phyloP scores from a whole-genome alignment of 2,888 invertebrate species.

The Polia nebulosa region DNA sequence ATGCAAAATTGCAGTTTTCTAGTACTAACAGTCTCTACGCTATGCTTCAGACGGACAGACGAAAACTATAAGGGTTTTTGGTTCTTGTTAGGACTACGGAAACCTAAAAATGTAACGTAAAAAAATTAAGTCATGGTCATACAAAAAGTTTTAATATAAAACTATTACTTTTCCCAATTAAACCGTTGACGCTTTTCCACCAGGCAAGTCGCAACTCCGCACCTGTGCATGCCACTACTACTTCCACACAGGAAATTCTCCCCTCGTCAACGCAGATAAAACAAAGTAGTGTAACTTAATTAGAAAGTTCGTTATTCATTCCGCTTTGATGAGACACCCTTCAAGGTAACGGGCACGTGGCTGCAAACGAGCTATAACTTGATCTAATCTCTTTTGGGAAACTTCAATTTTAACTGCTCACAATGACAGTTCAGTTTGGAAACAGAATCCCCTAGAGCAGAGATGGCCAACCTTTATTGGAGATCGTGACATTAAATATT shows the following conservation, averaged over 20 bases:
- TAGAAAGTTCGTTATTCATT: slow-evolving; percentile 62
- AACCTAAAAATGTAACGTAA: not conserved
- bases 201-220: slow-evolving; percentile 33
- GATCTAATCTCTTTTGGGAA: slow-evolving; percentile 63
- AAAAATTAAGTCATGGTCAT: not conserved
- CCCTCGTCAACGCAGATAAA: slow-evolving; percentile 54
- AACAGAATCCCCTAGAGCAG: slow-evolving; percentile 32
- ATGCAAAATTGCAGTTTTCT: too few species aligned
- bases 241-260: slow-evolving; percentile 40
- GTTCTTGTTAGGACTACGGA: too few species aligned
- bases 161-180: slow-evolving; percentile 51
- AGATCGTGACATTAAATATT: too few species aligned
- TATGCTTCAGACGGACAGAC: too few species aligned
- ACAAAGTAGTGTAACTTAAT: slow-evolving; percentile 65
- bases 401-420: slow-evolving; percentile 62
- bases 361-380: slow-evolving; percentile 58
- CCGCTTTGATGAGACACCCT: slow-evolving; percentile 56
- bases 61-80: too few species aligned
- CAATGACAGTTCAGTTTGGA: slow-evolving; percentile 60
- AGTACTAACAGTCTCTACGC: too few species aligned
- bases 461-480: too few species aligned
- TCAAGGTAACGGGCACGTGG: slow-evolving; percentile 48
- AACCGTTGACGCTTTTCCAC: slow-evolving; percentile 13
- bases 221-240: slow-evolving; percentile 55
- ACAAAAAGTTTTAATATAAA: slow-evolving; percentile 38